Evolutionary conservation across 2,888 invertebrate genomes (phyloP), one percentile per base, ranked within the genome.

Genomic region (Cantharis nigra): DNA sequence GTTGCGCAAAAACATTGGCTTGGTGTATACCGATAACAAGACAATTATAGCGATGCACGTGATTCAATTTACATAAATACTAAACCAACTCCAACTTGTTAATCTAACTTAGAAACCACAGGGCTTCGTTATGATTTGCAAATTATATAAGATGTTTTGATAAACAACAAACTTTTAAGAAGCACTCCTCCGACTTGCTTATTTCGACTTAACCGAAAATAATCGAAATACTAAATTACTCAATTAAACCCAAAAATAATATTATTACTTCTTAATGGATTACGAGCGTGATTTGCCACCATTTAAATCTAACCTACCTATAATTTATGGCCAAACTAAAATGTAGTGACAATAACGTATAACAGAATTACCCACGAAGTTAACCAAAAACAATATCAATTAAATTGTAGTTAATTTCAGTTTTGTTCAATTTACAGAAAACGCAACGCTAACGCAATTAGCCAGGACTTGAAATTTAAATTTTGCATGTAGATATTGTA

Each of bases 1-100:
- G 74, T 74, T 69, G 67, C 14, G 67, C 23, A 28, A 74, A 62
- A 65, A 20, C 64, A 23, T 26, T 77, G 74, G 71, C 71, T 75
- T 72, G 75, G 26, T 63, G 63, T 72, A 72, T 77, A 77, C 77
- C 69, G 78, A 78, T 76, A 78, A 78, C 73, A 76, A 78, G 78
- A 78, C 78, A 76, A 78, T 76, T 74, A 78, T 76, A 23, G 28
- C 16, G 26, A 49, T 63, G 76, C 74, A 77, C 79, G 77, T 79
- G 77, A 79, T 77, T 79, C 75, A 76, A 74, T 79, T 74, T 74
- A 49, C 49, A 49, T 49, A 74, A 79, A 76, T 79, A 76, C 72
- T 72, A 75, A 78, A 75, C 69, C 73, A 73, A 70, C 74, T 70
- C 63, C 13, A 75, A 78, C 64, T 78, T 78, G 74, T 75, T 78